phyloP scores from a whole-genome alignment of 2,113 vertebrate genomes.

The Serinus canaria region DNA sequence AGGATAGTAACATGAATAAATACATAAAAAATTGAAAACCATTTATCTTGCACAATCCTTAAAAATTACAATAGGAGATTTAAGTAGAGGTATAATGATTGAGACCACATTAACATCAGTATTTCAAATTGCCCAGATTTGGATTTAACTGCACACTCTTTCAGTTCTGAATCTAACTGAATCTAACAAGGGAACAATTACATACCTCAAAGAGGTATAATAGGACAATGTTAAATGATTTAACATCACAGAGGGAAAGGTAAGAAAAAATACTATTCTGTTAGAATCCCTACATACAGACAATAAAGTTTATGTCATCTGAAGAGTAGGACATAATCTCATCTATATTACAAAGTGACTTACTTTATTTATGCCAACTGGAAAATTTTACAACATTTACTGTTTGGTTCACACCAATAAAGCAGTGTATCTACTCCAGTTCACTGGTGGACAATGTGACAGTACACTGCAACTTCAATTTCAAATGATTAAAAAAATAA shows the following conservation, averaged over 20 bases:
- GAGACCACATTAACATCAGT: background rate
- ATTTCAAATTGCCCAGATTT: constrained; percentile 8
- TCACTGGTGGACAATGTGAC: background rate
- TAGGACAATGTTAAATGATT: background rate
- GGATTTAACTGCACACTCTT: background rate
- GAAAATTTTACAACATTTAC: background rate
- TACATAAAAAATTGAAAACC: background rate
- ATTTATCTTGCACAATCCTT: background rate
- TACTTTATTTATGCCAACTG: background rate
- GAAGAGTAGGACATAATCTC: background rate
- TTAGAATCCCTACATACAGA: background rate
- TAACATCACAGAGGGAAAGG: background rate
- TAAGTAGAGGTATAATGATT: background rate
- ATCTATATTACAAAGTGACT: background rate
- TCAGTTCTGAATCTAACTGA: background rate
- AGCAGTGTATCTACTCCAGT: background rate
- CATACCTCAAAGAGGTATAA: background rate
- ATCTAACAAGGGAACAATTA: background rate
- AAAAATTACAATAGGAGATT: background rate
- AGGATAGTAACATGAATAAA: constrained; percentile 2
- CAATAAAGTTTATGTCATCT: background rate
- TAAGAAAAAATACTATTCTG: background rate
- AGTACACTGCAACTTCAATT: background rate
- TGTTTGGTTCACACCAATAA: background rate
- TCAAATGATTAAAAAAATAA: background rate